Evolutionary conservation across 2,888 invertebrate species (phyloP), one percentile per base, ranked within the genome.

Genomic region (Salticus scenicus): DNA sequence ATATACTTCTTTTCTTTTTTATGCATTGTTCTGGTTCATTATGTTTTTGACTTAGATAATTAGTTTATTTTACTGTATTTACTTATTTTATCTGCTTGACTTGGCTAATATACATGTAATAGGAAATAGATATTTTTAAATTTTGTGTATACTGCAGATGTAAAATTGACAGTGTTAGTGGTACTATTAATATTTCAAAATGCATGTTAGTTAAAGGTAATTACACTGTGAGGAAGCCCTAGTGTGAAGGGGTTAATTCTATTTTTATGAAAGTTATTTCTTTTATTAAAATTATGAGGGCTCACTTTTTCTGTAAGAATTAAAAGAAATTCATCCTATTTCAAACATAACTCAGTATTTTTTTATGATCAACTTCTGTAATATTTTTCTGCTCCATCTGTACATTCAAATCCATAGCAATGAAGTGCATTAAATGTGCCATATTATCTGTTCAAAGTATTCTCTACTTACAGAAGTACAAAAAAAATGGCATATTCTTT

Each of bases 151-250:
- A 78, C 84, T 78, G 77, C 84, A 84, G 84, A 74, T 85, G 79
- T 85, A 85, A 85, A 84, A 84, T 84, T 85, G 84, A 85, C 84
- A 85, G 84, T 85, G 84, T 85, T 86, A 86, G 86, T 80, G 76
- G 86, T 80, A 86, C 78, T 78, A 75, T 86, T 80, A 86, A 80
- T 86, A 79, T 72, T 79, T 86, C 80, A 57, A 77, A 77, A 79
- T 87, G 77, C 81, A 82, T 82, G 81, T 87, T 87, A 87, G 74
- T 73, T 72, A 47, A 78, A 82, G 81, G 72, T 42, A 73, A 72
- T 87, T 82, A 76, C 73, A 82, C 73, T 82, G 87, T 87, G 87
- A 87, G 87, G 87, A 70, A 78, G 72, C 81, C 87, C 87, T 87
- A 87, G 87, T 63, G 81, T 87, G 76, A 87, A 71, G 74, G 87